Conservation (phyloP, 2,113 vertebrate genomes). For the Tragulus kanchil region DNA sequence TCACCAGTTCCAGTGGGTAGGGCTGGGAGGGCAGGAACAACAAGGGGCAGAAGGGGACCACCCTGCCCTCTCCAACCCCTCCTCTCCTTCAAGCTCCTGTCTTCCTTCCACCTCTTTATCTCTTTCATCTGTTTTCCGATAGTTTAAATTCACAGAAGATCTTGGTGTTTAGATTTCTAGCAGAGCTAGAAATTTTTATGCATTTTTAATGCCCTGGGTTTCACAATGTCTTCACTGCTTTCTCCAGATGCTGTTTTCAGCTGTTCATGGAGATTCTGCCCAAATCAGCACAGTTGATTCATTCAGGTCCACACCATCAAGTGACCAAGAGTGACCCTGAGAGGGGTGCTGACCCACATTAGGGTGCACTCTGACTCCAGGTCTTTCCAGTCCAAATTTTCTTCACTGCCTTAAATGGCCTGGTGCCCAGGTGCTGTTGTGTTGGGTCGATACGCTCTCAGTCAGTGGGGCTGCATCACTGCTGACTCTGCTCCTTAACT, state of each 20-base stretch:
- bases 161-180: constrained; percentile 3
- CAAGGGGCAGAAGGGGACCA: not conserved
- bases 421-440: not conserved
- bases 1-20: not conserved
- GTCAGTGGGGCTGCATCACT: not conserved
- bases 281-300: not conserved
- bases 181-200: not conserved
- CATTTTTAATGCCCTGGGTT: not conserved
- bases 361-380: not conserved
- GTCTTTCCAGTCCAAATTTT: not conserved
- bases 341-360: not conserved
- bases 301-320: not conserved
- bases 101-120: not conserved
- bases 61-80: too few relatives aligned
- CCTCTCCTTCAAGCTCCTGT: not conserved
- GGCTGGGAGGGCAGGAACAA: not conserved
- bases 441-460: not conserved
- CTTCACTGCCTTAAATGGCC: not conserved
- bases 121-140: not conserved
- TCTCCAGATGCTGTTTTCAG: not conserved
- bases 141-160: not conserved
- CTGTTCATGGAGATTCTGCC: not conserved
- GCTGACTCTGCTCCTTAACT: not conserved
- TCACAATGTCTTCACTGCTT: not conserved
- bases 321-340: not conserved